A percentile compares a stretch with the other conserved stretches of the same genome.
Conservation (phyloP, 2,113 vertebrate species). For the Oncorhynchus kisutch region DNA sequence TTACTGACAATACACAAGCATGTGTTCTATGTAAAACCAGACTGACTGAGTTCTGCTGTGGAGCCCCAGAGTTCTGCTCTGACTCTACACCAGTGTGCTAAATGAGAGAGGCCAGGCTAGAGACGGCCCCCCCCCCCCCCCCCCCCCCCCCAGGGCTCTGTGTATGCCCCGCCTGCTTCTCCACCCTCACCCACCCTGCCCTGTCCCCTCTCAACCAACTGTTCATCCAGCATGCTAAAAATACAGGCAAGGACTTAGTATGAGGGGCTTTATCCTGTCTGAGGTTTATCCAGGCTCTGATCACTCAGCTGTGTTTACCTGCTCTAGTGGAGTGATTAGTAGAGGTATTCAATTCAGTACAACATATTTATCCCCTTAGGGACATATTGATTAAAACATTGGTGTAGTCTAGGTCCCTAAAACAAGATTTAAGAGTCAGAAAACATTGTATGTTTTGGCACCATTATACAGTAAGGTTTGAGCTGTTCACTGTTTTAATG, state of each 20-base stretch:
- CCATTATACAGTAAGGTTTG: background rate
- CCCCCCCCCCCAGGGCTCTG: background rate
- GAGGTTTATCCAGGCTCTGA: constrained; percentile 8
- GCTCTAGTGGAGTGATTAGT: background rate
- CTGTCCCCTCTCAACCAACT: background rate
- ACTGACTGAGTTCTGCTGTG: background rate
- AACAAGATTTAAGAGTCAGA: background rate
- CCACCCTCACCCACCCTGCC: constrained; percentile 17
- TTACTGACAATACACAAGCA: background rate
- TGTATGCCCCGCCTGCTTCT: background rate
- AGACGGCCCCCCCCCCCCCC: too few species aligned
- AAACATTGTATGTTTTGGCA: too few species aligned
- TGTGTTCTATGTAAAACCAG: background rate
- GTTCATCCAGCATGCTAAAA: constrained; percentile 40
- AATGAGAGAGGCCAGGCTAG: background rate
- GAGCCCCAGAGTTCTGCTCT: background rate
- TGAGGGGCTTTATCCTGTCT: constrained; percentile 22
- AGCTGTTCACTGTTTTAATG: background rate
- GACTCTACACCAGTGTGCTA: background rate
- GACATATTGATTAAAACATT: background rate
- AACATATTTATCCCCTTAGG: too few species aligned
- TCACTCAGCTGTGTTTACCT: constrained; percentile 13
- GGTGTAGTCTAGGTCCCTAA: background rate
- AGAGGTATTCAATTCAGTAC: background rate
- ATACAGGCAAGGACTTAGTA: constrained; percentile 41